Evolutionary conservation across 2,888 invertebrate genomes (phyloP), one percentile per base, ranked within the genome.

Genomic region (Artemia sp.): DNA sequence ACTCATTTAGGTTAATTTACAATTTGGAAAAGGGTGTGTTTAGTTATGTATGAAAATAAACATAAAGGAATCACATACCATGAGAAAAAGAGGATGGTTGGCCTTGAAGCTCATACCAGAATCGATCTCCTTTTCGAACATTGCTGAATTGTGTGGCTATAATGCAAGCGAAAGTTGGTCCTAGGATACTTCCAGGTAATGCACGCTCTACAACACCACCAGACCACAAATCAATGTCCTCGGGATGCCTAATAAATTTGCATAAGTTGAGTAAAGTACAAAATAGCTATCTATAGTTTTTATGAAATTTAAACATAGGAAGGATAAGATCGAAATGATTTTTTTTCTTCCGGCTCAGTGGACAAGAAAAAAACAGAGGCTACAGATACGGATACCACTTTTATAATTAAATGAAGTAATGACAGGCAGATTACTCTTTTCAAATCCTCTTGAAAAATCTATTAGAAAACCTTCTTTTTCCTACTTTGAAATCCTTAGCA

Each of bases 141-240:
- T 90, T 89, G 75, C 89, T 89, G 81, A 94, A 91, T 79, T 94
- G 93, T 50, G 90, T 90, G 50, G 92, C 94, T 75, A 95, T 92
- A 73, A 95, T 83, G 77, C 94, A 95, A 70, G 92, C 91, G 77
- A 94, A 94, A 68, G 93, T 92, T 1, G 94, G 93, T 69, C 95
- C 94, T 72, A 94, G 82, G 87, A 94, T 89, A 70, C 92, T 91
- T 67, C 92, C 93, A 10, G 90, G 89, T 70, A 93, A 81, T 3
- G 93, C 89, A 72, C 87, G 83, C 77, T 95, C 95, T 0, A 92
- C 90, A 10, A 94, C 91, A 68, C 93, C 94, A 68, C 92, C 94
- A 14, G 92, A 90, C 91, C 93, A 95, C 70, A 94, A 81, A 81
- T 95, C 94, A 68, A 95, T 90, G 78, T 95, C 95, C 72, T 87